Evolutionary conservation across 2,113 vertebrate genomes (phyloP).

Genomic region (Symphodus melops): DNA sequence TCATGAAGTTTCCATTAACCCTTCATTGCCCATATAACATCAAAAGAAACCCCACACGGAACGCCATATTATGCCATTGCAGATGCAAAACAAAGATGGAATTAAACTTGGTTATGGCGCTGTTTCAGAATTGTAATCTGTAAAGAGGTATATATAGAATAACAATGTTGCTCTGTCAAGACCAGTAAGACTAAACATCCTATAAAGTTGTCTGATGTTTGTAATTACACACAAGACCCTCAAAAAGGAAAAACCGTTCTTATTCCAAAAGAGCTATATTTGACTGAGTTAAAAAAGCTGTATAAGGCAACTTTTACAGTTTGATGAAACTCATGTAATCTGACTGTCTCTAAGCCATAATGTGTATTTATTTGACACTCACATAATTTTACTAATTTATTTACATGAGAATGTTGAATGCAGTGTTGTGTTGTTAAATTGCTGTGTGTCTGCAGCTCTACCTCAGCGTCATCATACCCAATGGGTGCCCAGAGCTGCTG

Average conservation of each 20-base stretch:
- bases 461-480: not conserved
- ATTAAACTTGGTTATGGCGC: too few species aligned
- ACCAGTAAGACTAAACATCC: not conserved
- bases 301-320: too few species aligned
- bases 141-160: too few species aligned
- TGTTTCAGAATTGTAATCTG: too few species aligned
- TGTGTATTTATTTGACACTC: not conserved
- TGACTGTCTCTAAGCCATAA: too few species aligned
- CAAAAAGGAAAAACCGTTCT: slow-evolving; percentile 1
- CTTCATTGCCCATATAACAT: too few species aligned
- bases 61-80: too few species aligned
- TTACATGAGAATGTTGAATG: not conserved
- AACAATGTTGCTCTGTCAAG: too few species aligned
- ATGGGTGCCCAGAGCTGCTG: not conserved
- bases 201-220: slow-evolving; percentile 14
- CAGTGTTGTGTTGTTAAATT: not conserved
- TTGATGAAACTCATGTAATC: too few species aligned
- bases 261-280: not conserved
- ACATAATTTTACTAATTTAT: not conserved
- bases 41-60: too few species aligned
- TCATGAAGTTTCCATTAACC: too few species aligned
- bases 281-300: not conserved
- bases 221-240: not conserved
- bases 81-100: too few species aligned
- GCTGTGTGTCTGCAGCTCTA: not conserved